phyloP scores from a whole-genome alignment of 2,888 invertebrate species.

The Chaetoderma sp. region DNA sequence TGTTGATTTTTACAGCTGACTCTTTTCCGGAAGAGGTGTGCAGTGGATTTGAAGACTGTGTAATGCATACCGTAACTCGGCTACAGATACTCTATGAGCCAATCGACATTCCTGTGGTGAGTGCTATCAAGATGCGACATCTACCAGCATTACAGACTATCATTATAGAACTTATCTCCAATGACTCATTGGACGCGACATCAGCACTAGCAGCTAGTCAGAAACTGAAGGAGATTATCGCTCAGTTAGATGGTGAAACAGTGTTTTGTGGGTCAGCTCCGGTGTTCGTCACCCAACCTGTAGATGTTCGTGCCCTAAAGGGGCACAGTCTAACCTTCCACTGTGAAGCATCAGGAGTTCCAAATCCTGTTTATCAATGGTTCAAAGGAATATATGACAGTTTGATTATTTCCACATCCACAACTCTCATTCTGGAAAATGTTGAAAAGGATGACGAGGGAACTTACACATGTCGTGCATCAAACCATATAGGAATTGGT shows the following conservation, averaged over 20 bases:
- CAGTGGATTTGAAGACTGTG: too few species aligned
- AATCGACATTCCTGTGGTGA: too few species aligned
- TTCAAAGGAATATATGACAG: background rate
- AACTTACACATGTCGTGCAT: background rate
- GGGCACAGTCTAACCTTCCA: background rate
- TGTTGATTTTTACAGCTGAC: too few species aligned
- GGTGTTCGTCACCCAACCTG: background rate
- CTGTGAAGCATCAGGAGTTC: background rate
- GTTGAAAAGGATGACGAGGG: background rate
- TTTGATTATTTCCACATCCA: too few species aligned
- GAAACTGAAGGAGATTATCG: background rate
- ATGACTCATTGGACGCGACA: too few species aligned
- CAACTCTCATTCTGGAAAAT: background rate
- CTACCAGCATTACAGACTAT: too few species aligned
- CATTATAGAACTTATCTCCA: too few species aligned
- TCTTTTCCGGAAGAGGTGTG: too few species aligned
- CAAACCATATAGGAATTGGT: background rate
- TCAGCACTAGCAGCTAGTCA: too few species aligned
- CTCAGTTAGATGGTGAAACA: background rate
- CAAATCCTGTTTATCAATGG: background rate
- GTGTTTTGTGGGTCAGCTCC: conserved; percentile 4
- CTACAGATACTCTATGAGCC: too few species aligned
- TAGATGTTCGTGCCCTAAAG: background rate
- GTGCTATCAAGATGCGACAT: too few species aligned
- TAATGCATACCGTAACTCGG: too few species aligned